Conservation (phyloP, 2,888 invertebrate genomes). For the Scaptomyza caliginosa region DNA sequence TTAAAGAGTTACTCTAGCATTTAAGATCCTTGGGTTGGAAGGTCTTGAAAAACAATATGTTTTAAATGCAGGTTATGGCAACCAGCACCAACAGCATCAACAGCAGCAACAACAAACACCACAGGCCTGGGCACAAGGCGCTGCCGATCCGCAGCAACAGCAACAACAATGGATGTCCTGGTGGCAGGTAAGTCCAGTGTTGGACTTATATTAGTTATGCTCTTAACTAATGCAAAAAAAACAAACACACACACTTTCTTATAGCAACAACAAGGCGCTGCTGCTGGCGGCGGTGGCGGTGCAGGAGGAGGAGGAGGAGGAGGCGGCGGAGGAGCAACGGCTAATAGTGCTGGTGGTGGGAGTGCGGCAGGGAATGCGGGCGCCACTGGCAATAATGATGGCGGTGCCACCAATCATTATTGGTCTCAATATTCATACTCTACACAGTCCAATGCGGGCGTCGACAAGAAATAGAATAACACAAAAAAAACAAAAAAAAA, state of each 20-base stretch:
- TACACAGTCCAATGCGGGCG: slow-evolving; percentile 72
- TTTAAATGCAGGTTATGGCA: slow-evolving; percentile 71
- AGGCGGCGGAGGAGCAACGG: slow-evolving; percentile 42
- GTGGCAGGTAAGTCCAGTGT: slow-evolving; percentile 82
- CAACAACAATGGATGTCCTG: slow-evolving; percentile 84
- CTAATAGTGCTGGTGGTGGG: slow-evolving; percentile 54
- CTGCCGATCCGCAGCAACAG: slow-evolving; percentile 81
- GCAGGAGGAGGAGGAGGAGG: slow-evolving; percentile 5
- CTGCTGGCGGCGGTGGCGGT: slow-evolving; percentile 19
- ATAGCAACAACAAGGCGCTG: slow-evolving; percentile 56
- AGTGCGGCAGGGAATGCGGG: slow-evolving; percentile 37
- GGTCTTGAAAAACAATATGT: not conserved
- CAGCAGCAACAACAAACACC: slow-evolving; percentile 79
- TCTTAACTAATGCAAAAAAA: not conserved
- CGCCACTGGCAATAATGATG: slow-evolving; percentile 59
- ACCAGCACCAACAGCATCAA: slow-evolving; percentile 81
- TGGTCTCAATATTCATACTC: slow-evolving; percentile 84
- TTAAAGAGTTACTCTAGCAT: too few species aligned
- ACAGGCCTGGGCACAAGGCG: slow-evolving; percentile 79
- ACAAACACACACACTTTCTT: not conserved
- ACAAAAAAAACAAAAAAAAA: not conserved
- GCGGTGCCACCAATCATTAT: slow-evolving; percentile 80
- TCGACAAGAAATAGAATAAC: slow-evolving; percentile 58
- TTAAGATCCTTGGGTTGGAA: slow-evolving; percentile 5
- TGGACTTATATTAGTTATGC: too few species aligned